A percentile compares a stretch with the other conserved stretches of the same genome.
phyloP scores from a whole-genome alignment of 2,888 invertebrate genomes.

The Hecatera dysodea region DNA sequence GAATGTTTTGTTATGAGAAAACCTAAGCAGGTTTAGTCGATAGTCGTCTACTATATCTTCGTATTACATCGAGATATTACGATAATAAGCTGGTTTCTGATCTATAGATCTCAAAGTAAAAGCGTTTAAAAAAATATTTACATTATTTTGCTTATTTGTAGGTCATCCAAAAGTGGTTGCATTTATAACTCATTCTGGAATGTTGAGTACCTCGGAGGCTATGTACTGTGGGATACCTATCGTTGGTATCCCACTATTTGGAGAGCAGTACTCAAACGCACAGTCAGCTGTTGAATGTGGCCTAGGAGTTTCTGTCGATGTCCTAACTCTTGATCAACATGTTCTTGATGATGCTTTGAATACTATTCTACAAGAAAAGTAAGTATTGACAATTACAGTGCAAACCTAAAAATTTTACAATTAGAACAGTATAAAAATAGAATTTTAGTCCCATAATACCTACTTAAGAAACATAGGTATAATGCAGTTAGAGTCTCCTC shows the following conservation, averaged over 20 bases:
- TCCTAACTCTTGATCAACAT: constrained; percentile 55
- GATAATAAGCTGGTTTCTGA: neutral
- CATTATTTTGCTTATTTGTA: constrained; percentile 57
- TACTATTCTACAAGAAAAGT: constrained; percentile 63
- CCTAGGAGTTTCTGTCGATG: constrained; percentile 82
- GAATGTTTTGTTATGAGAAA: neutral
- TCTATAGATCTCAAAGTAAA: neutral
- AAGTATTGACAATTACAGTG: constrained; percentile 21
- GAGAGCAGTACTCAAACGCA: constrained; percentile 89
- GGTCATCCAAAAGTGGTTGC: constrained; percentile 88
- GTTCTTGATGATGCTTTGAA: constrained; percentile 56
- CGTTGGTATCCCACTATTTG: constrained; percentile 88
- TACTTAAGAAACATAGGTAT: neutral
- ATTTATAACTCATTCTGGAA: constrained; percentile 89
- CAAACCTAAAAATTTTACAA: too few relatives aligned
- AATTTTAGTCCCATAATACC: neutral
- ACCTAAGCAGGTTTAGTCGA: neutral
- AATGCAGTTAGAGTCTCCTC: too few relatives aligned
- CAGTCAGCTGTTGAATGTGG: constrained; percentile 82
- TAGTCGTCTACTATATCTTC: neutral
- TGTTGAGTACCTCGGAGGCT: constrained; percentile 88
- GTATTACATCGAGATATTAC: neutral
- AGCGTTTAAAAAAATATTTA: too few relatives aligned
- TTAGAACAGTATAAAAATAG: neutral
- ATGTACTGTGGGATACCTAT: constrained; percentile 82